Evolutionary conservation across 2,888 invertebrate species (phyloP), one percentile per base, ranked within the genome.

Genomic region (Harmothoe impar): DNA sequence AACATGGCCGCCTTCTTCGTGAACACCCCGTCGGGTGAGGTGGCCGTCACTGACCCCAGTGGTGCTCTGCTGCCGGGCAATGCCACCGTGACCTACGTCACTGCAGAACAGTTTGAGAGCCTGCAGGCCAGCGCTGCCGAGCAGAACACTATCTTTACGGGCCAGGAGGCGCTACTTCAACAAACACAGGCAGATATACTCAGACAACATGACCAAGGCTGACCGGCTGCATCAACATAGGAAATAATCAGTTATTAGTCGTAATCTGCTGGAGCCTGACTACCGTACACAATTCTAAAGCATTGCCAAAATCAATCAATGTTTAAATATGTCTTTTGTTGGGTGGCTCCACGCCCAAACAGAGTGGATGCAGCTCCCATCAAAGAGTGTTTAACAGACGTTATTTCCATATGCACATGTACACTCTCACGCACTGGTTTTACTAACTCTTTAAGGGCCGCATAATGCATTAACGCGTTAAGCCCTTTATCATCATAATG

Each of bases 71-170:
- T 33, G 89, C 5, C 68, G 0, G 68, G 62, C 7, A 12, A 62
- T 33, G 20, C n/a, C 17, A 89, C 62, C 23, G 62, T 68, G 0
- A 56, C n/a, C n/a, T 89, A 89, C n/a, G 89, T 89, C 0, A 89
- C 89, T 17, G 62, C 62, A 3, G 89, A 89, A 33, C 89, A 89
- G 89, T 35, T 89, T n/a, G 89, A 89, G 86, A 86, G 86, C 20
- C 56, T 86, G 54, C 86, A 86, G 31, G 86, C 86, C 10, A 86
- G 86, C n/a, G 86, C 86, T 29, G 10, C 52, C 0, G 86, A 86
- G 20, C 86, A 86, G 17, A 33, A 33, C 54, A 31, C 54, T 10
- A 86, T 86, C 3, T 86, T 86, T 20, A 54, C 54, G 20, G 29
- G 54, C 5, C 25, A 25, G 52, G 86, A 86, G 54, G 33, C 54